Percentiles rank a stretch among this genome's conserved stretches.
phyloP scores from a whole-genome alignment of 2,113 vertebrate species.

The Butastur rufipennis region DNA sequence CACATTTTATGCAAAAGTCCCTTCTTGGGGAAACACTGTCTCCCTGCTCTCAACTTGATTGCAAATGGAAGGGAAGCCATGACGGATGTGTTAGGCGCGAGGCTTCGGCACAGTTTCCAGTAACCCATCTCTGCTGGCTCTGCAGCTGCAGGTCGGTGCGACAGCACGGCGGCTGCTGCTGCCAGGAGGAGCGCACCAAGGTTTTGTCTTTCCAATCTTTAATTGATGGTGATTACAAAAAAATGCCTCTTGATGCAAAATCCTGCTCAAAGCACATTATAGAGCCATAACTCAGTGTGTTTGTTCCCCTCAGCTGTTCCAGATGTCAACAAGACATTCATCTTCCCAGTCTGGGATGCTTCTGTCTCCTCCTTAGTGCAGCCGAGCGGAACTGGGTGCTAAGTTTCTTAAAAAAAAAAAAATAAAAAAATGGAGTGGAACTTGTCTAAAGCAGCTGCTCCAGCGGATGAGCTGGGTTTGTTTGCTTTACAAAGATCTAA shows the following conservation, averaged over 20 bases:
- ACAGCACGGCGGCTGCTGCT: rapidly evolving
- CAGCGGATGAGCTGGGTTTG: background rate
- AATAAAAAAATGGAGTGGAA: background rate
- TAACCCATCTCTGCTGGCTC: background rate
- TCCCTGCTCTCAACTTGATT: background rate
- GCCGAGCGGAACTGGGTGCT: background rate
- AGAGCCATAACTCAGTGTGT: background rate
- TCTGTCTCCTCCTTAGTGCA: background rate
- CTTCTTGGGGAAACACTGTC: background rate
- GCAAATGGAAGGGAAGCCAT: background rate
- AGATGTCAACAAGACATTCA: background rate
- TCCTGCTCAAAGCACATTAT: background rate
- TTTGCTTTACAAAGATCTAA: background rate
- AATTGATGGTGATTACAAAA: background rate
- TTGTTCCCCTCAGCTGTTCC: background rate
- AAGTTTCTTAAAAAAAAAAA: background rate
- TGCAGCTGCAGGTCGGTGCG: rapidly evolving
- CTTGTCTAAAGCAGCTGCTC: background rate
- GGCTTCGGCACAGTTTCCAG: background rate
- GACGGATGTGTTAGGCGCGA: rapidly evolving
- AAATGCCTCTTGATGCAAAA: background rate
- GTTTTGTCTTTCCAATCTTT: background rate
- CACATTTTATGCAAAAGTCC: background rate
- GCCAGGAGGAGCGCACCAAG: background rate
- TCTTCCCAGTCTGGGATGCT: background rate